Conservation (phyloP, 2,797 vertebrate genomes). For the Hephaestus fuliginosus region DNA sequence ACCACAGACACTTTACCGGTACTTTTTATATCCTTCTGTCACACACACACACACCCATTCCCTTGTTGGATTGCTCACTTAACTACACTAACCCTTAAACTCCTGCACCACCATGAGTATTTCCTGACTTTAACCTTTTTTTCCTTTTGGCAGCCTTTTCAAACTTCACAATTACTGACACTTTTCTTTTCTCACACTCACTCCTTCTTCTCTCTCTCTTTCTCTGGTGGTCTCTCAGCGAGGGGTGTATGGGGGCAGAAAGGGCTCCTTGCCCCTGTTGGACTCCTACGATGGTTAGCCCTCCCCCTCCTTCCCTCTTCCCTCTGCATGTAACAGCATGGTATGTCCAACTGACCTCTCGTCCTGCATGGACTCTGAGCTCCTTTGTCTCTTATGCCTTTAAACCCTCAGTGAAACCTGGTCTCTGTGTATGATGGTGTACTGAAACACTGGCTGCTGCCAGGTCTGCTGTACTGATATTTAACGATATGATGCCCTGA, state of each 20-base stretch:
- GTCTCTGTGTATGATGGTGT: slow-evolving; percentile 46
- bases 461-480: slow-evolving; percentile 37
- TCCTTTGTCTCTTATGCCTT: slow-evolving; percentile 53
- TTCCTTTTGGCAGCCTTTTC: slow-evolving; percentile 38
- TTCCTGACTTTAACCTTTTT: slow-evolving; percentile 60
- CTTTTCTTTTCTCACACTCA: slow-evolving; percentile 85
- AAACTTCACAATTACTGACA: slow-evolving; percentile 76
- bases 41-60: background rate
- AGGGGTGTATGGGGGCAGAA: slow-evolving; percentile 88
- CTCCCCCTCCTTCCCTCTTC: slow-evolving; percentile 77
- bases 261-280: slow-evolving; percentile 88
- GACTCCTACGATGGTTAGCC: slow-evolving; percentile 90
- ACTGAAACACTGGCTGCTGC: slow-evolving; percentile 32
- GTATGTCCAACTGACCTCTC: slow-evolving; percentile 85
- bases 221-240: slow-evolving; percentile 85
- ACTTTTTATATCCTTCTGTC: slow-evolving; percentile 39
- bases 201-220: slow-evolving; percentile 71
- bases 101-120: slow-evolving; percentile 40
- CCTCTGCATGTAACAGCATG: slow-evolving; percentile 90
- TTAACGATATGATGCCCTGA: slow-evolving; percentile 31
- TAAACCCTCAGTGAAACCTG: slow-evolving; percentile 52
- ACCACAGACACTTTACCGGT: slow-evolving; percentile 93
- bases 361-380: slow-evolving; percentile 83
- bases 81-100: slow-evolving; percentile 76
- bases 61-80: slow-evolving; percentile 28